These are phyloP conservation scores for Megaceryle alcyon DNA, from an alignment of 2,797 vertebrate genomes.

Conservation along the genomic window DNA sequence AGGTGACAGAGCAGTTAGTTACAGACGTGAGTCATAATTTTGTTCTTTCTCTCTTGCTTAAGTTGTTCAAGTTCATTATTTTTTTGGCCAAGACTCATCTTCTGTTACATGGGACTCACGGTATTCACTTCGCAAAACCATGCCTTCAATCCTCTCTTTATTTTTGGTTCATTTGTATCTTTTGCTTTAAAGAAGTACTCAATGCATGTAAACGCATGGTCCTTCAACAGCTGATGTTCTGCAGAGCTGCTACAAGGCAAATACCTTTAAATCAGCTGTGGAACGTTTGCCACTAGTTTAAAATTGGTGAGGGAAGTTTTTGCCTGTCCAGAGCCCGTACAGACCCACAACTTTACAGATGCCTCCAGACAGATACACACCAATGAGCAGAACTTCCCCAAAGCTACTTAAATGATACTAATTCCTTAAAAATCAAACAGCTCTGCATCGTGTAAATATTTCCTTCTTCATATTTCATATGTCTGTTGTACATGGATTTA, in stretches of 20 bases:
- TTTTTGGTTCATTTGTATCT: slow-evolving; percentile 88
- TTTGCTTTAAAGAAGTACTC: slow-evolving; percentile 65
- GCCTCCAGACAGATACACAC: neutral
- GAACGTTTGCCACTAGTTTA: neutral
- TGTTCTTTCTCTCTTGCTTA: slow-evolving; percentile 71
- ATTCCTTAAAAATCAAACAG: neutral
- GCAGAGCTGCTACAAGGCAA: neutral
- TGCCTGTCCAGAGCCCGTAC: neutral
- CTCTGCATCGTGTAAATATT: neutral
- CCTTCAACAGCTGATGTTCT: neutral
- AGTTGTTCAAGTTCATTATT: slow-evolving; percentile 91
- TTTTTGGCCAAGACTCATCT: slow-evolving; percentile 92
- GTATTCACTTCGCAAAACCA: slow-evolving; percentile 87
- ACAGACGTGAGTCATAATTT: slow-evolving; percentile 16
- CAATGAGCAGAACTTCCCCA: neutral
- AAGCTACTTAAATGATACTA: neutral
- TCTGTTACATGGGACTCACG: slow-evolving; percentile 88
- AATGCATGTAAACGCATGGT: neutral
- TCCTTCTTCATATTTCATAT: neutral
- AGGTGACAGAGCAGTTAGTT: neutral
- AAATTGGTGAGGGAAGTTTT: neutral
- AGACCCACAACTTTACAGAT: neutral
- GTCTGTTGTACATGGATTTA: neutral
- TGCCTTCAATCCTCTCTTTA: slow-evolving; percentile 85
- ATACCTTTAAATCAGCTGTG: neutral